These are phyloP conservation scores for Artibeus lituratus DNA, from an alignment of 2,797 vertebrate species.

Conservation along the genomic window DNA sequence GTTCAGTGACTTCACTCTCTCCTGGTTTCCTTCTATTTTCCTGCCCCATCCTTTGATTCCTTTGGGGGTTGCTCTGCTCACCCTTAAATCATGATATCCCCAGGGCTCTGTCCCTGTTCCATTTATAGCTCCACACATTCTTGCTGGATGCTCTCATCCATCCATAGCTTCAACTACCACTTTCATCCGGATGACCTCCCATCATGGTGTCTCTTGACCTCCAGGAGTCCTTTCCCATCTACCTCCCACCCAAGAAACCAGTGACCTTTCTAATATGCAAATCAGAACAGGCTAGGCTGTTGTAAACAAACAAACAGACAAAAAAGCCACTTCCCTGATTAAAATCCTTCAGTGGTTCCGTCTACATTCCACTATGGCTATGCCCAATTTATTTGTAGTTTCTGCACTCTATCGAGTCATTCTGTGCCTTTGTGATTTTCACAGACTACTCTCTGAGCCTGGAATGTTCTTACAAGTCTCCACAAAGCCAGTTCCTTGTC, in stretches of 20 bases:
- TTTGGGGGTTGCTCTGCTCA: not conserved
- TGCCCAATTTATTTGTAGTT: not conserved
- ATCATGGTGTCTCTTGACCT: not conserved
- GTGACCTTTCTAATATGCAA: slow-evolving; percentile 22
- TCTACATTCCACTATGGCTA: not conserved
- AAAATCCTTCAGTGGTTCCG: not conserved
- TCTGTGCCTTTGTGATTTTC: not conserved
- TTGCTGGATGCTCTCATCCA: not conserved
- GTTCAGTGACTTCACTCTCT: not conserved
- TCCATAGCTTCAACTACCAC: not conserved
- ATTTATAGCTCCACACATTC: not conserved
- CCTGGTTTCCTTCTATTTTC: not conserved
- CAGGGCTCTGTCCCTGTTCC: not conserved
- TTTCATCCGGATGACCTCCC: not conserved
- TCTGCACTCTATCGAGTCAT: not conserved
- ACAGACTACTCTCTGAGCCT: not conserved
- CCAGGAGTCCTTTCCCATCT: not conserved
- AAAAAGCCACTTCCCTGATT: not conserved
- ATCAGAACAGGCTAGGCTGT: not conserved
- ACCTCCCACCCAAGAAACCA: not conserved
- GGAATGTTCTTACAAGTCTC: not conserved
- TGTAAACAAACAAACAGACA: not conserved
- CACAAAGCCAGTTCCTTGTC: not conserved
- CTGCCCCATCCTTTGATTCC: not conserved
- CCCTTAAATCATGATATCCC: not conserved